Evolutionary conservation across 2,797 vertebrate genomes (phyloP).

Genomic region (Clarias laeviceps): DNA sequence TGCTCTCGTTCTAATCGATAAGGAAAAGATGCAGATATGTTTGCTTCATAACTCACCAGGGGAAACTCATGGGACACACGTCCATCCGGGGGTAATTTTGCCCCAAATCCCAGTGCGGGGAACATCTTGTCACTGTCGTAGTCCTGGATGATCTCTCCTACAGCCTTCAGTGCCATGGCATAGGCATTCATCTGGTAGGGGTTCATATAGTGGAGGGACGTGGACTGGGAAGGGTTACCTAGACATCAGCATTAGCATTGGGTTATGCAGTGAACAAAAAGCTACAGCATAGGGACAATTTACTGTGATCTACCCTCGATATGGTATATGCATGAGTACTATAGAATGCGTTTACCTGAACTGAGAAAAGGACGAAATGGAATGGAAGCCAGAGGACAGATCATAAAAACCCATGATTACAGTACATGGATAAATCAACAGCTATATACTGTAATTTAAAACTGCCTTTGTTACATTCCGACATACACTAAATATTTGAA

Average conservation of each 20-base stretch:
- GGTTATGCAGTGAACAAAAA: background rate
- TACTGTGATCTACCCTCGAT: background rate
- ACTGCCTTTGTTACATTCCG: background rate
- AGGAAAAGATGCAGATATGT: slow-evolving; percentile 1
- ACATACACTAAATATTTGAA: background rate
- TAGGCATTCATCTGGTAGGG: slow-evolving; percentile 97
- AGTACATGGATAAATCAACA: background rate
- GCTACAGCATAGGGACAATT: background rate
- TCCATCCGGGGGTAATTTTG: slow-evolving; percentile 92
- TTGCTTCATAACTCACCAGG: slow-evolving; percentile 73
- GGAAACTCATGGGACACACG: slow-evolving; percentile 93
- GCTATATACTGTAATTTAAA: background rate
- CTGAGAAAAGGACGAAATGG: background rate
- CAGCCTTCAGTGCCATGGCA: slow-evolving; percentile 90
- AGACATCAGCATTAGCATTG: slow-evolving; percentile 33
- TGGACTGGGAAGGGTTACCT: slow-evolving; percentile 94
- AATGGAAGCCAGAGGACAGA: background rate
- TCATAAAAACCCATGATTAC: background rate
- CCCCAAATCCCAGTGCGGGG: slow-evolving; percentile 91
- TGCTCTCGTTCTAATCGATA: background rate
- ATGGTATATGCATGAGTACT: background rate
- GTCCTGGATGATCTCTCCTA: slow-evolving; percentile 96
- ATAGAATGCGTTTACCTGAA: background rate
- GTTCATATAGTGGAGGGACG: slow-evolving; percentile 95
- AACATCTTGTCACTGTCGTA: slow-evolving; percentile 98